Percentiles rank a stretch among this genome's conserved stretches.
phyloP scores from a whole-genome alignment of 2,888 invertebrate species.

The Acanthococcus lagerstroemiae region DNA sequence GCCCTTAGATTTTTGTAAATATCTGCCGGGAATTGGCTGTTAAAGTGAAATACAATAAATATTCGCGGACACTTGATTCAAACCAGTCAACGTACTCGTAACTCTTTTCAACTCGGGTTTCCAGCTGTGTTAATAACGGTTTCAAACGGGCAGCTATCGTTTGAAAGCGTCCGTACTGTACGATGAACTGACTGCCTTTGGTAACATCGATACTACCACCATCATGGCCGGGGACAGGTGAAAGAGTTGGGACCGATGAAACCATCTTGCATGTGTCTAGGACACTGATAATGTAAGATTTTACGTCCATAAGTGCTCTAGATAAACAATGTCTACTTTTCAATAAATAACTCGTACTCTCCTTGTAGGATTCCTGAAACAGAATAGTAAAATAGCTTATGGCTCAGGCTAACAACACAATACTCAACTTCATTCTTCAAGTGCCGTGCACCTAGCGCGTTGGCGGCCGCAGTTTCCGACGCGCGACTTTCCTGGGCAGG shows the following conservation, averaged over 20 bases:
- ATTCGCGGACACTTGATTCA: too few species aligned
- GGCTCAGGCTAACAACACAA: too few species aligned
- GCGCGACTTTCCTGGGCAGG: too few species aligned
- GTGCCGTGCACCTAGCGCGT: too few species aligned
- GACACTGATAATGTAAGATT: slow-evolving; percentile 56
- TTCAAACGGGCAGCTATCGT: slow-evolving; percentile 78
- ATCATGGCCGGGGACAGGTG: slow-evolving; percentile 34
- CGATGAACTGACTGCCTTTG: slow-evolving; percentile 49
- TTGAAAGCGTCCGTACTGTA: slow-evolving; percentile 91
- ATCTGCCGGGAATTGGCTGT: too few species aligned
- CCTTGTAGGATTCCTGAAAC: slow-evolving; percentile 67
- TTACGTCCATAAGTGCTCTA: slow-evolving; percentile 67
- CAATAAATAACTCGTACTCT: slow-evolving; percentile 67
- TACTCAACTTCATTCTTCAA: too few species aligned
- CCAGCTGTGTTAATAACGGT: slow-evolving; percentile 70
- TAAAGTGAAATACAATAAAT: too few species aligned
- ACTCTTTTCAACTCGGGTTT: slow-evolving; percentile 60
- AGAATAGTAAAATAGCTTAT: slow-evolving; percentile 26
- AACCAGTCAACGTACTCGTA: slow-evolving; percentile 62
- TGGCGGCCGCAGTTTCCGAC: too few species aligned
- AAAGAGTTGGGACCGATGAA: slow-evolving; percentile 41
- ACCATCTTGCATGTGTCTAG: slow-evolving; percentile 48
- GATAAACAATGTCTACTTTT: slow-evolving; percentile 77
- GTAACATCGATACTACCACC: slow-evolving; percentile 33
- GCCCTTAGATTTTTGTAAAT: too few species aligned